phyloP scores from a whole-genome alignment of 2,113 vertebrate genomes.

The Pachyramphus minor region DNA sequence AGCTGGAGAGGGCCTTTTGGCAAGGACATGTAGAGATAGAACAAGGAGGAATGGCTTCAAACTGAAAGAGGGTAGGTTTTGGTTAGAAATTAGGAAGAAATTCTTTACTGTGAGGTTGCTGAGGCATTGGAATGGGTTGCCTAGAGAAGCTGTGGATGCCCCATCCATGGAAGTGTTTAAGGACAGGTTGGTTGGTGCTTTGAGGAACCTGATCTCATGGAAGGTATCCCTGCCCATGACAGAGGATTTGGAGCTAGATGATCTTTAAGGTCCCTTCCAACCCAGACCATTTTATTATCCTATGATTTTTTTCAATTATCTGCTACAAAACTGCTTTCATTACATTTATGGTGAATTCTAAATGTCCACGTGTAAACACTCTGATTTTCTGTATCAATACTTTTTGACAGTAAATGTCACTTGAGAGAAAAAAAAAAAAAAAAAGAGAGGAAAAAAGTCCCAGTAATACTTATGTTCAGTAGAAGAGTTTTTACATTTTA shows the following conservation, averaged over 20 bases:
- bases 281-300: not conserved
- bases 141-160: not conserved
- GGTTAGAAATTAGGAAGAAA: not conserved
- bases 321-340: not conserved
- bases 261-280: not conserved
- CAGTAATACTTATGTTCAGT: not conserved
- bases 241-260: not conserved
- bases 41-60: not conserved
- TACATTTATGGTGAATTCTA: not conserved
- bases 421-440: not conserved
- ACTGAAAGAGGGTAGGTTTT: not conserved
- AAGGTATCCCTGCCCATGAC: not conserved
- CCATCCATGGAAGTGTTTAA: not conserved
- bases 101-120: not conserved
- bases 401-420: not conserved
- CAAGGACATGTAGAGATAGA: not conserved
- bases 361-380: not conserved
- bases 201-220: not conserved
- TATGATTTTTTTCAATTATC: not conserved
- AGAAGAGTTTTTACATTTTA: not conserved
- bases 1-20: not conserved
- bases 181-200: not conserved
- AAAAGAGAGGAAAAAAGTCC: too few relatives aligned
- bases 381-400: not conserved
- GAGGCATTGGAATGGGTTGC: not conserved